Percentiles rank a stretch among this genome's conserved stretches.
These are phyloP conservation scores for Nothocercus julius DNA, from an alignment of 2,113 vertebrate species.

Conservation along the genomic window DNA sequence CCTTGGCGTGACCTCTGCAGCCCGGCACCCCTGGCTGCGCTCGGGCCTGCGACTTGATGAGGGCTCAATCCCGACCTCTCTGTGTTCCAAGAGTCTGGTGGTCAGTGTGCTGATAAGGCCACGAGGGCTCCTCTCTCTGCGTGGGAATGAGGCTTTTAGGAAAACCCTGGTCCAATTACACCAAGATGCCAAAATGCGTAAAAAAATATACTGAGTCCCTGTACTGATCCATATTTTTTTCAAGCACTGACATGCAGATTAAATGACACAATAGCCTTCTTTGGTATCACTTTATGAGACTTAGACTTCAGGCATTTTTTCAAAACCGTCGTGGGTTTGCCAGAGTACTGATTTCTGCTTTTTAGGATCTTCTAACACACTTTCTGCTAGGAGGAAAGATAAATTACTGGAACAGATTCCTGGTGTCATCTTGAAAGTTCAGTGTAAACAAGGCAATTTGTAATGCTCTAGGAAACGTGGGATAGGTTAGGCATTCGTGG, in stretches of 20 bases:
- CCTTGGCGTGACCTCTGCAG: background rate
- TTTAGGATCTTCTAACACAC: background rate
- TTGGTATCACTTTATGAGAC: background rate
- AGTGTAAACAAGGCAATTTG: background rate
- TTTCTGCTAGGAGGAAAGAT: background rate
- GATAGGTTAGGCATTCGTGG: background rate
- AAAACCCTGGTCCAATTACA: background rate
- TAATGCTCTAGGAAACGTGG: background rate
- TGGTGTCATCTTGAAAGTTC: background rate
- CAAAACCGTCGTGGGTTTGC: background rate
- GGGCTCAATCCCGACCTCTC: rapidly evolving
- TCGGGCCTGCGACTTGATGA: rapidly evolving
- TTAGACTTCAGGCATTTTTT: background rate
- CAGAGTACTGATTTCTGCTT: background rate
- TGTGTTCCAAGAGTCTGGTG: rapidly evolving
- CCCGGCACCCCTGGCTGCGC: background rate
- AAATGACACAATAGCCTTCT: background rate
- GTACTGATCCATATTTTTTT: background rate
- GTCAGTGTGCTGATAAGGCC: background rate
- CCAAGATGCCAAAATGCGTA: background rate
- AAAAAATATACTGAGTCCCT: background rate
- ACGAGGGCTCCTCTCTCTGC: rapidly evolving
- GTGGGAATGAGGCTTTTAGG: background rate
- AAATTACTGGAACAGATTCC: background rate
- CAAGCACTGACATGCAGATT: background rate